phyloP scores from a whole-genome alignment of 2,888 invertebrate genomes.

The Pardosa pseudoannulata region DNA sequence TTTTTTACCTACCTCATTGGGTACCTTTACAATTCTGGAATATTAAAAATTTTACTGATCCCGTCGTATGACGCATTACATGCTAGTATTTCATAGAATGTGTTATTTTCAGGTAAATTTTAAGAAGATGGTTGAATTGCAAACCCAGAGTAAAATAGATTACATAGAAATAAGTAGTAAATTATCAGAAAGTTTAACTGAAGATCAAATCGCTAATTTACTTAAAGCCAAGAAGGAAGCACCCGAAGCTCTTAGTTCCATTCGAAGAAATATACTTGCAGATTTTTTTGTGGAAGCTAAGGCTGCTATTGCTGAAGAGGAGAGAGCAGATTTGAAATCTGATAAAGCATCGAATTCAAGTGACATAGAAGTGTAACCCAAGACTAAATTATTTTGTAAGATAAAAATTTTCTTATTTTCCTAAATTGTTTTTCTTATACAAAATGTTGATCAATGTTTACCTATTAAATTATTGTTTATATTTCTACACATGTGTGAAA shows the following conservation, averaged over 20 bases:
- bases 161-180: slow-evolving; percentile 28
- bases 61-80: too few relatives aligned
- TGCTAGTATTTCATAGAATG: too few relatives aligned
- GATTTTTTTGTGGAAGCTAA: not conserved
- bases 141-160: slow-evolving; percentile 39
- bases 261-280: slow-evolving; percentile 27
- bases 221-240: slow-evolving; percentile 17
- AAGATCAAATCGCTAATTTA: slow-evolving; percentile 20
- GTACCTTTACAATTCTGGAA: too few relatives aligned
- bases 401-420: too few relatives aligned
- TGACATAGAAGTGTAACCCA: too few relatives aligned
- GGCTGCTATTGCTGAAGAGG: not conserved
- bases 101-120: slow-evolving; percentile 49
- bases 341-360: not conserved
- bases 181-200: slow-evolving; percentile 13
- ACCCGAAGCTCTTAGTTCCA: not conserved
- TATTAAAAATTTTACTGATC: too few relatives aligned
- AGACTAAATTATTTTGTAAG: too few relatives aligned
- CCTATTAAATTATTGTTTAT: too few relatives aligned
- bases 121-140: slow-evolving; percentile 49
- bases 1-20: too few relatives aligned
- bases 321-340: not conserved
- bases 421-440: too few relatives aligned
- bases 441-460: too few relatives aligned
- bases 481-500: too few relatives aligned